A percentile compares a stretch with the other conserved stretches of the same genome.
These are phyloP conservation scores for Lophotis ruficrista DNA, from an alignment of 2,113 vertebrate species.

Conservation along the genomic window DNA sequence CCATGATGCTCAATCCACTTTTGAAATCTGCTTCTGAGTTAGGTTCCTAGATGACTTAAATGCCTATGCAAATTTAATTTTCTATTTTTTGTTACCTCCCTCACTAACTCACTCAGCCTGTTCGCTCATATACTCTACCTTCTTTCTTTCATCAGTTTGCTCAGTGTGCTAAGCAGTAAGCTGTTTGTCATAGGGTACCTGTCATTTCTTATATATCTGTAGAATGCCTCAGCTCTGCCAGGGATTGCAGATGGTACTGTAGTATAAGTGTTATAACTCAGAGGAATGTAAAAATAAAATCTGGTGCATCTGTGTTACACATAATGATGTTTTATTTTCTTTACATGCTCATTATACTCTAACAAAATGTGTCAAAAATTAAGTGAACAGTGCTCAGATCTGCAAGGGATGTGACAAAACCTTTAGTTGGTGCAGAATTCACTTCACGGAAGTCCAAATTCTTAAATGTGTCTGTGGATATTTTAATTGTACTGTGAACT, in stretches of 20 bases:
- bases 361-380: conserved; percentile 51
- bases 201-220: conserved; percentile 56
- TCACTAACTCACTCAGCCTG: not conserved
- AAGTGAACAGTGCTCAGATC: conserved; percentile 39
- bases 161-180: conserved; percentile 34
- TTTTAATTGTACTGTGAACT: not conserved
- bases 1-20: not conserved
- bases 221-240: conserved; percentile 34
- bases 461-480: not conserved
- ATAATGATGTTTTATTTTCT: conserved; percentile 57
- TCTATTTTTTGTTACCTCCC: conserved; percentile 45
- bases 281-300: conserved; percentile 57
- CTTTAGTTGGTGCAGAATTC: not conserved
- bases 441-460: not conserved
- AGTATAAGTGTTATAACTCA: conserved; percentile 41
- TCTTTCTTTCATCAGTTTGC: conserved; percentile 53
- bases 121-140: not conserved
- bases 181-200: conserved; percentile 66
- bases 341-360: not conserved
- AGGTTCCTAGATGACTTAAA: conserved; percentile 1
- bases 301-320: conserved; percentile 43
- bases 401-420: not conserved
- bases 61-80: conserved; percentile 35
- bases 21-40: not conserved
- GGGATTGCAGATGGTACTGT: conserved; percentile 45